A percentile compares a stretch with the other conserved stretches of the same genome.
These are phyloP conservation scores for Aplodontia rufa DNA, from an alignment of 2,113 vertebrate genomes.

Conservation along the genomic window DNA sequence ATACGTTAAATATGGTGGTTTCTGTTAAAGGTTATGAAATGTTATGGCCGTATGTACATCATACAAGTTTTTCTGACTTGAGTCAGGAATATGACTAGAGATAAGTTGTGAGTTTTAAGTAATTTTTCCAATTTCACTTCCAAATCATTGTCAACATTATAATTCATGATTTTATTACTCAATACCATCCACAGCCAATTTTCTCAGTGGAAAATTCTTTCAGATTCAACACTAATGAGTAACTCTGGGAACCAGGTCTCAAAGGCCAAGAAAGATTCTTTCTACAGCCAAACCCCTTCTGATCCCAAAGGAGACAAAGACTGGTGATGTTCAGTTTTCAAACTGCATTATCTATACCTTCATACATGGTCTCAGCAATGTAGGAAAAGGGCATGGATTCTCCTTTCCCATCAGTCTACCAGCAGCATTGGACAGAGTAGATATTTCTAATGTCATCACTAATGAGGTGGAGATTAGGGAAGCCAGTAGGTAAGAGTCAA, in stretches of 20 bases:
- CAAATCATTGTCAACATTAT: neutral
- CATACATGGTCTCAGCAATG: neutral
- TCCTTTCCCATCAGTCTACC: neutral
- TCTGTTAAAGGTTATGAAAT: neutral
- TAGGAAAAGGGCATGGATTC: neutral
- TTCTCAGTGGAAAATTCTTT: neutral
- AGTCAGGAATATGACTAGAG: neutral
- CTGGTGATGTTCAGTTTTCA: neutral
- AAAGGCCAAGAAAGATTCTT: neutral
- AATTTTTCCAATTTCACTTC: neutral
- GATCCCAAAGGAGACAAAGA: neutral
- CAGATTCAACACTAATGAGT: conserved; percentile 37
- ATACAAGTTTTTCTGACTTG: neutral
- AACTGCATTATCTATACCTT: neutral
- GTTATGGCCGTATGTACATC: neutral
- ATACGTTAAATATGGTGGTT: neutral
- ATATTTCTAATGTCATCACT: neutral
- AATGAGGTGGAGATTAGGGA: neutral
- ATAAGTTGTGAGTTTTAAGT: neutral
- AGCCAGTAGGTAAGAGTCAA: neutral
- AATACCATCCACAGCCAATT: neutral
- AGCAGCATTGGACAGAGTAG: neutral
- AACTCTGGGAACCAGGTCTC: conserved; percentile 19
- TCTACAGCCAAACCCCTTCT: neutral
- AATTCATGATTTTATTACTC: neutral